phyloP scores from a whole-genome alignment of 2,888 invertebrate genomes.

The Trichogramma dendrolimi region DNA sequence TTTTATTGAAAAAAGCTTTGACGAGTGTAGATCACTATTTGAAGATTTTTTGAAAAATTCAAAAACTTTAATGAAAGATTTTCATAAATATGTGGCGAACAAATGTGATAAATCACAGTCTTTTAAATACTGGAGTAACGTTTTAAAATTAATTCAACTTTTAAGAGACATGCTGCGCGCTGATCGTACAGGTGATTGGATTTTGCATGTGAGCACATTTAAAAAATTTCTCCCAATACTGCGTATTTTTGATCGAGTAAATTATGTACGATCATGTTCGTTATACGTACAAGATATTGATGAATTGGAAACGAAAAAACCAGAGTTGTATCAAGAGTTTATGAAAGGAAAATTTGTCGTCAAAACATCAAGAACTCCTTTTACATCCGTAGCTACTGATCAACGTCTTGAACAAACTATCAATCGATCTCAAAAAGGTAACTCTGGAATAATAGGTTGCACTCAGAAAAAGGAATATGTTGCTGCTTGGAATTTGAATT shows the following conservation, averaged over 20 bases:
- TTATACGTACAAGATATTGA: conserved; percentile 9
- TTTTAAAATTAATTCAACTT: conserved; percentile 5
- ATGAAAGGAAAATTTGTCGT: conserved; percentile 8
- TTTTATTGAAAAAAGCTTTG: conserved; percentile 4
- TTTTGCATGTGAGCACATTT: not conserved
- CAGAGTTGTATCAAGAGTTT: conserved; percentile 12
- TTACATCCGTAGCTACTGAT: conserved; percentile 10
- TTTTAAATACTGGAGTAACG: conserved; percentile 13
- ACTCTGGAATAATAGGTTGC: conserved; percentile 10
- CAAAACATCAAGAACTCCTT: conserved; percentile 5
- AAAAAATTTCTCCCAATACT: conserved; percentile 15
- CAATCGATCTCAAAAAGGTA: conserved; percentile 8
- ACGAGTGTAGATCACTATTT: not conserved
- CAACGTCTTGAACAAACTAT: conserved; percentile 15
- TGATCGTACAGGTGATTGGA: conserved; percentile 13
- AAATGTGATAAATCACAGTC: not conserved
- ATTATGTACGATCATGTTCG: conserved; percentile 16
- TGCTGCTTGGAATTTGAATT: not conserved
- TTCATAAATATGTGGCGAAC: not conserved
- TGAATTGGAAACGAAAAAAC: not conserved
- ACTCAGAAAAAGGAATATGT: conserved; percentile 1
- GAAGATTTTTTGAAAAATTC: too few relatives aligned
- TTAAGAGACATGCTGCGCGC: conserved; percentile 7
- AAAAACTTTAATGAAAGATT: not conserved
- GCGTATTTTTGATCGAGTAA: conserved; percentile 11